A percentile compares a stretch with the other conserved stretches of the same genome.
phyloP scores from a whole-genome alignment of 2,797 vertebrate species.

The Chloroceryle amazona region DNA sequence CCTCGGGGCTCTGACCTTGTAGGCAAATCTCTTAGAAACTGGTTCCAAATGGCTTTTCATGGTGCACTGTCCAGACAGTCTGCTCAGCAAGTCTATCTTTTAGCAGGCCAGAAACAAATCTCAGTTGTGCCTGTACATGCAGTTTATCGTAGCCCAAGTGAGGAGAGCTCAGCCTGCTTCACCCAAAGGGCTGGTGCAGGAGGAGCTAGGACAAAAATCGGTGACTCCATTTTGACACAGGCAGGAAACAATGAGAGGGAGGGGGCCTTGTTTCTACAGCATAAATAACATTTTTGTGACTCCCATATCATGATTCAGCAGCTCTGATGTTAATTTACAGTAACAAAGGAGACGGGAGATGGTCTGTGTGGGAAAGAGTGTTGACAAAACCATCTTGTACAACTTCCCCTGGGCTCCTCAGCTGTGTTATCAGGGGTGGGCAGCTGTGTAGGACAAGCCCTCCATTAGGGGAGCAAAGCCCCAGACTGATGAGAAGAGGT shows the following conservation, averaged over 20 bases:
- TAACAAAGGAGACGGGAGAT: slow-evolving; percentile 61
- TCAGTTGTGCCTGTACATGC: neutral
- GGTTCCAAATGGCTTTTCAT: neutral
- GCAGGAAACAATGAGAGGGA: slow-evolving; percentile 56
- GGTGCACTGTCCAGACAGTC: neutral
- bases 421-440: slow-evolving; percentile 64
- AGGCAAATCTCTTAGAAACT: slow-evolving; percentile 3
- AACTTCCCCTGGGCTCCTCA: slow-evolving; percentile 74
- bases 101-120: neutral
- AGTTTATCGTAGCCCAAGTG: neutral
- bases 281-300: slow-evolving; percentile 63
- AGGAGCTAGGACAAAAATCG: slow-evolving; percentile 31
- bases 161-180: neutral
- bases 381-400: slow-evolving; percentile 75
- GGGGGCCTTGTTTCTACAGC: slow-evolving; percentile 17
- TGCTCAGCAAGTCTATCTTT: neutral
- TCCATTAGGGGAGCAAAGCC: slow-evolving; percentile 20
- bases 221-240: slow-evolving; percentile 47
- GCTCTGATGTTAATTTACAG: slow-evolving; percentile 72
- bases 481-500: slow-evolving; percentile 28
- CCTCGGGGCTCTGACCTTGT: neutral
- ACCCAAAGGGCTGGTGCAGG: neutral
- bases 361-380: slow-evolving; percentile 63
- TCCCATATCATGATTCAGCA: slow-evolving; percentile 69
- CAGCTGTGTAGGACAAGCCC: slow-evolving; percentile 40